Conservation (phyloP, 2,797 vertebrate genomes). For the Sebastolobus alascanus region DNA sequence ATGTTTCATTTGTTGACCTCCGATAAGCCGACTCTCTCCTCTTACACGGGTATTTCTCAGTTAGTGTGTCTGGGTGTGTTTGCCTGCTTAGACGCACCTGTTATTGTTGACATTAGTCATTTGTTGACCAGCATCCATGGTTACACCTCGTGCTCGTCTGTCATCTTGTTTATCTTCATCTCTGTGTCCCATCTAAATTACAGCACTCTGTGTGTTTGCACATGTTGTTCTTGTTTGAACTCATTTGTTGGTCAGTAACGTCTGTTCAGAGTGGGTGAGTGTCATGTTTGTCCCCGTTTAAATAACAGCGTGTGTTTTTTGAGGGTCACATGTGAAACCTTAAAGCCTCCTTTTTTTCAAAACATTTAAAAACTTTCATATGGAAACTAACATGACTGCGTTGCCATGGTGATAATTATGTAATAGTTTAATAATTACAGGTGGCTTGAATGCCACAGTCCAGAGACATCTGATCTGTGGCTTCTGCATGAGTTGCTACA, state of each 20-base stretch:
- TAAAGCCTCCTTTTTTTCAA: too few relatives aligned
- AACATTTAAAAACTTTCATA: too few relatives aligned
- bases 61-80: not conserved
- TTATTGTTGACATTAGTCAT: slow-evolving; percentile 39
- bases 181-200: slow-evolving; percentile 1
- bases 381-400: not conserved
- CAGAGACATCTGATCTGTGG: not conserved
- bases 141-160: not conserved
- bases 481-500: not conserved
- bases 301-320: slow-evolving; percentile 1
- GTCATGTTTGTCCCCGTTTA: not conserved
- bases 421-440: not conserved
- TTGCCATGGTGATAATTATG: not conserved
- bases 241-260: not conserved
- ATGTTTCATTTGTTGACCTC: slow-evolving; percentile 15
- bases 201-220: not conserved
- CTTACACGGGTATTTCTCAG: not conserved
- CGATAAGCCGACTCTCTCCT: not conserved
- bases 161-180: slow-evolving; percentile 20
- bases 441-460: not conserved
- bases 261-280: not conserved
- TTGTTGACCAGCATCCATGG: slow-evolving; percentile 39
- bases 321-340: not conserved
- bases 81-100: slow-evolving; percentile 17
- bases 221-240: not conserved